Evolutionary conservation across 2,113 vertebrate species (phyloP).

Genomic region (Heterotis niloticus): DNA sequence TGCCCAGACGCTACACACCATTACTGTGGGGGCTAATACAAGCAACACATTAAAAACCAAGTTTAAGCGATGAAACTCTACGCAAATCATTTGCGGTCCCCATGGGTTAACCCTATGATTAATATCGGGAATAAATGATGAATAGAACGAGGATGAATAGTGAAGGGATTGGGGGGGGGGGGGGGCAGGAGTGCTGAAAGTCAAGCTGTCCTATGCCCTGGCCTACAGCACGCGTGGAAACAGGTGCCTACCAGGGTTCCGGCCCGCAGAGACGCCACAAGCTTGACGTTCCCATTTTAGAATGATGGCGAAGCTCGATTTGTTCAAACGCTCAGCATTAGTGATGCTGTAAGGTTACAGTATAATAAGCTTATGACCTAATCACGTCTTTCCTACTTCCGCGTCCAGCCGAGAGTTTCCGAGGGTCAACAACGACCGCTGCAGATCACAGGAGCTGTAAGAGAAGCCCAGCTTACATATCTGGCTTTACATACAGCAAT

Average conservation of each 20-base stretch:
- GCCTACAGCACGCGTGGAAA: too few species aligned
- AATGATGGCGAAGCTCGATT: slow-evolving; percentile 1
- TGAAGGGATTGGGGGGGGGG: too few species aligned
- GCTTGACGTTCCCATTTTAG: slow-evolving; percentile 10
- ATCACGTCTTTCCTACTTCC: slow-evolving; percentile 16
- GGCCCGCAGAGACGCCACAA: background rate
- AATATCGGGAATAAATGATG: too few species aligned
- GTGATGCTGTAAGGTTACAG: slow-evolving; percentile 10
- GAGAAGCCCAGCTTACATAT: background rate
- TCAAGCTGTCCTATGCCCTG: too few species aligned
- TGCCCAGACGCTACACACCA: too few species aligned
- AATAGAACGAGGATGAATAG: too few species aligned
- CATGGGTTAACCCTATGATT: too few species aligned
- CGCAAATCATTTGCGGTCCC: too few species aligned
- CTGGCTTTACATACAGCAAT: background rate
- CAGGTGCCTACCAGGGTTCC: background rate
- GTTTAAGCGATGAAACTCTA: too few species aligned
- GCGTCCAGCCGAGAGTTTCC: background rate
- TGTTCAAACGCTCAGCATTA: slow-evolving; percentile 12
- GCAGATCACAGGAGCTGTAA: background rate
- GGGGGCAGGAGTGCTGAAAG: too few species aligned
- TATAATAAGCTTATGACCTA: slow-evolving; percentile 39
- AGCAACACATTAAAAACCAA: too few species aligned
- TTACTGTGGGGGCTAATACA: too few species aligned
- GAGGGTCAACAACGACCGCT: background rate